phyloP scores from a whole-genome alignment of 2,113 vertebrate genomes.

The Coreoperca whiteheadi region DNA sequence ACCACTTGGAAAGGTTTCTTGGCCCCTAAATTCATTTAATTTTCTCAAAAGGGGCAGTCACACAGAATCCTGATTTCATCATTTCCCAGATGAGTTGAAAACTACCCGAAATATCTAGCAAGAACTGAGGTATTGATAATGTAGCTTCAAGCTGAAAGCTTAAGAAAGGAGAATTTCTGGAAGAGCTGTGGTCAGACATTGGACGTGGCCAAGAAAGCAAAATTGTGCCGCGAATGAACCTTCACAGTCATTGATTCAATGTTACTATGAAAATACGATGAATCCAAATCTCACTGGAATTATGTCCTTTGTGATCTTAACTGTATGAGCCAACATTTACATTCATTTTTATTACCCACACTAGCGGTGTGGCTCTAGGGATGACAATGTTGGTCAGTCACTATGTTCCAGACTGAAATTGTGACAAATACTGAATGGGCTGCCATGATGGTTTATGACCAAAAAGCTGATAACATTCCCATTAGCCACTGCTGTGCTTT shows the following conservation, averaged over 20 bases:
- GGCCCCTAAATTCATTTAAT: background rate
- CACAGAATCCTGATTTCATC: background rate
- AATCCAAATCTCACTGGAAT: background rate
- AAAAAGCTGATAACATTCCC: background rate
- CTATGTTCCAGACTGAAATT: background rate
- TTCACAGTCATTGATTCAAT: background rate
- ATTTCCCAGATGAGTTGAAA: background rate
- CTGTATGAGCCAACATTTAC: background rate
- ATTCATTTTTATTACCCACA: background rate
- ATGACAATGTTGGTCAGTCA: background rate
- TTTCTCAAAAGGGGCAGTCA: background rate
- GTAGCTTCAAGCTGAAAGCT: too few relatives aligned
- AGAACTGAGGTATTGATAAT: too few relatives aligned
- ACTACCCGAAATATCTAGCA: background rate
- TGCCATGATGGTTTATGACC: background rate
- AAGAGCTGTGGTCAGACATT: background rate
- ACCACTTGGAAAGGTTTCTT: background rate
- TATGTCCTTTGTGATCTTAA: background rate
- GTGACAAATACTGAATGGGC: background rate
- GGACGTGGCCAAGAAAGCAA: background rate
- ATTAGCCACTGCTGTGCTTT: background rate
- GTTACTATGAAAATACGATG: background rate
- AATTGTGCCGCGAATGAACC: background rate
- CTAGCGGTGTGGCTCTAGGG: background rate
- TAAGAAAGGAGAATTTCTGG: background rate